phyloP scores from a whole-genome alignment of 2,888 invertebrate genomes.

The Gasteruption jaculator region DNA sequence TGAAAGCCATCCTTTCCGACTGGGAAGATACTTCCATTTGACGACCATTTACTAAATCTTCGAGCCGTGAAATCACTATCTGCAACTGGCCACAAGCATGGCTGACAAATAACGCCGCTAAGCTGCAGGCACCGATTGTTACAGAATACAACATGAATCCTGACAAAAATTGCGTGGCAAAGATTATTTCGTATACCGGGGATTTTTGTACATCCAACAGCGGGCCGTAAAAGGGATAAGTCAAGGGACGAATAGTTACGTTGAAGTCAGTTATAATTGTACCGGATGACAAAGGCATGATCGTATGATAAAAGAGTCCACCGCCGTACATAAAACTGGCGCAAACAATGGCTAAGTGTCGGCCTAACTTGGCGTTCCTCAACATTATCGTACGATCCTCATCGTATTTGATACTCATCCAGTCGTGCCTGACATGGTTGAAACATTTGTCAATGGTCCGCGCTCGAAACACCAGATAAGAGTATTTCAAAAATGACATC shows the following conservation, averaged over 20 bases:
- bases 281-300: slow-evolving; percentile 24
- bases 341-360: slow-evolving; percentile 23
- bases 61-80: background rate
- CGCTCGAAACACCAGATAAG: slow-evolving; percentile 22
- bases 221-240: slow-evolving; percentile 25
- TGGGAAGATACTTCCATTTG: background rate
- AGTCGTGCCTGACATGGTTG: slow-evolving; percentile 27
- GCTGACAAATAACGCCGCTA: slow-evolving; percentile 26
- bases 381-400: slow-evolving; percentile 27
- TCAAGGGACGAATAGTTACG: slow-evolving; percentile 21
- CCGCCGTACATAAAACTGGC: slow-evolving; percentile 29
- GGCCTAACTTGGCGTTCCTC: slow-evolving; percentile 26
- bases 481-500: slow-evolving; percentile 32
- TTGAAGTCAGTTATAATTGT: slow-evolving; percentile 17
- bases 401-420: slow-evolving; percentile 14
- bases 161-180: slow-evolving; percentile 25
- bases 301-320: slow-evolving; percentile 23
- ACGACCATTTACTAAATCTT: background rate
- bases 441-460: slow-evolving; percentile 27
- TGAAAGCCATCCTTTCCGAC: slow-evolving; percentile 19
- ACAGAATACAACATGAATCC: slow-evolving; percentile 30
- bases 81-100: slow-evolving; percentile 22
- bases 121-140: slow-evolving; percentile 25
- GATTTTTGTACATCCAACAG: slow-evolving; percentile 28
- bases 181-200: slow-evolving; percentile 27